Base-by-base conservation (phyloP, 2,797 vertebrate species). In the Rhynchonycteris naso region DNA sequence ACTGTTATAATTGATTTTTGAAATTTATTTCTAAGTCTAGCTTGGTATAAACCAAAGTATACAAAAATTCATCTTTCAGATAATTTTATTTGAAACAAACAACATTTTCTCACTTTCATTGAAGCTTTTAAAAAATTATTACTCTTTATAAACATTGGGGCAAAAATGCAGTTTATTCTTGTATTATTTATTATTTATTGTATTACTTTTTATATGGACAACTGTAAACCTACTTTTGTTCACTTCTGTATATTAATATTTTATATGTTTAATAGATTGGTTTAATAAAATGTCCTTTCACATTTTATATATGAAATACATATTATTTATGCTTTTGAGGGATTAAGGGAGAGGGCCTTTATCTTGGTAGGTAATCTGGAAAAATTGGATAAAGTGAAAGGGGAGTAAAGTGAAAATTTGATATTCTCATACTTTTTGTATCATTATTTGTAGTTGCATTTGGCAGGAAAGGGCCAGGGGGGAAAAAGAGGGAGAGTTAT, bases 221-320 rank as follows among this genome's bases (percentile, higher is more conserved):
- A 7, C 43, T 43, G 43, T 43, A 43, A 43, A 43, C 43, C 43
- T 43, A 43, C 43, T 43, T 43, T 43, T 43, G 43, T 7, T 43
- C 43, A 43, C 43, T 43, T 43, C 43, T 43, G 43, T 43, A 33
- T 92, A 63, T 63, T 91, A 84, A 35, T 82, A 52, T 47, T 15
- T 72, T 65, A 58, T 75, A 75, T 14, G 69, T 59, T 92, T 90
- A 91, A 63, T 82, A 81, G 21, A 58, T 63, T 90, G 19, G 12
- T 12, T 91, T 52, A 90, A 85, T 90, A 52, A 87, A 95, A 78
- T 80, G 33, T 65, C 6, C 59, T 95, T 96, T 96, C 22, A 83
- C 7, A 91, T 74, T 96, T 90, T 96, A 12, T 63, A 58, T 95
- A 54, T 80, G 66, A 83, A 80, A 59, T 91, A 12, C 35, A 15